Evolutionary conservation across 1,140 invertebrate species (phyloP), one percentile per base, ranked within the genome.

Genomic region (Lasioglossum albipes): DNA sequence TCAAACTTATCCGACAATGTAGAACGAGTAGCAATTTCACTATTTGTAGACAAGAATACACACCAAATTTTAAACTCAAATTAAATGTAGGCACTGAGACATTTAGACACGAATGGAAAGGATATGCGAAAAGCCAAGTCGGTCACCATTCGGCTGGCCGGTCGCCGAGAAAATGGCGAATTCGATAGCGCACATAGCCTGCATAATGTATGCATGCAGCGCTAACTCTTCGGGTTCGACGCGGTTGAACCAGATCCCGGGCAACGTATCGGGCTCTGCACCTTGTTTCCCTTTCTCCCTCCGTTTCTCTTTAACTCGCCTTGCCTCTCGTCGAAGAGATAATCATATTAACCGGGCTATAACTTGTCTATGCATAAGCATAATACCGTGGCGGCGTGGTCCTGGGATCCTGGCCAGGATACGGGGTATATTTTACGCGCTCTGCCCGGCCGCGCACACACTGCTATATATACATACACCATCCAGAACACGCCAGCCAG

Each of bases 321-420:
- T 64, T 77, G 68, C 64, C 81, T 83, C 84, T 89, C 90, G 90
- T 90, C 89, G 91, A 92, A 90, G 87, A 91, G 92, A 92, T 93
- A 93, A 93, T 93, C 90, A 91, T 89, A 92, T 93, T 93, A 93
- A 88, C 85, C 83, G 62, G 75, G 87, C 91, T 89, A 91, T 93
- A 93, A 92, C 92, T 93, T 91, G 91, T 90, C 91, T 92, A 93
- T 93, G 91, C 91, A 91, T 90, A 91, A 92, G 92, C 90, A 92
- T 92, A 93, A 93, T 91, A 91, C 82, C 87, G 67, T 65, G 84
- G 82, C 73, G 81, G 85, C 64, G 84, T 82, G 86, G 90, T 87
- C 81, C 76, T 82, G 88, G 90, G 91, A 92, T 93, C 88, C 91
- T 93, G 89, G 89, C 91, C 91, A 92, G 91, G 89, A 90, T 90